Evolutionary conservation across 64 coral and sea anemone species (phyloP).

Genomic region (Catalaphyllia jardinei): DNA sequence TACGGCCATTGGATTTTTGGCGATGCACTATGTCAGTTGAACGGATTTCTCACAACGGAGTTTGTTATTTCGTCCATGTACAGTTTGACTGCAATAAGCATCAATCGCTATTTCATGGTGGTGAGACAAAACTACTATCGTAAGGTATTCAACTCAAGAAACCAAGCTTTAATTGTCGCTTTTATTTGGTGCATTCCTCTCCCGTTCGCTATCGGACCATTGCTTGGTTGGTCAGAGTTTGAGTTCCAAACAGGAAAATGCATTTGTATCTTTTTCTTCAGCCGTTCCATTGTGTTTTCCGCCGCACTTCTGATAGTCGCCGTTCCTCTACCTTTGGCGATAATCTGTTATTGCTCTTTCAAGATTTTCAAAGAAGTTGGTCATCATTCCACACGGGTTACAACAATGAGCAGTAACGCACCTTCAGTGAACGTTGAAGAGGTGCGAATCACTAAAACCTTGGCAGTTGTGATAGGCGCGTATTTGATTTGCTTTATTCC

Average conservation of each 20-base stretch:
- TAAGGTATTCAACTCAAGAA: constrained; percentile 60
- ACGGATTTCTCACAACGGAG: constrained; percentile 64
- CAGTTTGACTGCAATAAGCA: constrained; percentile 59
- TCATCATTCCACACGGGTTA: constrained; percentile 39
- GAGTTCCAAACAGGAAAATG: constrained; percentile 66
- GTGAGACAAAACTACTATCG: constrained; percentile 54
- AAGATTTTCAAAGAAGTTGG: constrained; percentile 62
- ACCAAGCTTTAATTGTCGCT: constrained; percentile 41
- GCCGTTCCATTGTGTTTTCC: constrained; percentile 40
- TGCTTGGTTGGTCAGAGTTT: constrained; percentile 74
- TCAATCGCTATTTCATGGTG: constrained; percentile 75
- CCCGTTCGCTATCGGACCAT: constrained; percentile 52
- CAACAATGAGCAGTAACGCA: neutral
- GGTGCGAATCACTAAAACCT: constrained; percentile 69
- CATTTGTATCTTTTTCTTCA: constrained; percentile 59
- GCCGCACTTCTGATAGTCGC: constrained; percentile 19
- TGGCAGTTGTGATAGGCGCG: constrained; percentile 59
- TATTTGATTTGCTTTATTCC: constrained; percentile 78
- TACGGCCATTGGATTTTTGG: constrained; percentile 64
- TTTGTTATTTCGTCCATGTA: constrained; percentile 76
- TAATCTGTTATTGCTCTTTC: constrained; percentile 62
- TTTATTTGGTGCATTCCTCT: constrained; percentile 77
- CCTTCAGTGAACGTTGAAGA: constrained; percentile 66
- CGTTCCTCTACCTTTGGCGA: constrained; percentile 41
- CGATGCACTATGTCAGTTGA: constrained; percentile 40